Conservation (phyloP, 53 echinoderm and acorn worm genomes). For the Astropecten irregularis region DNA sequence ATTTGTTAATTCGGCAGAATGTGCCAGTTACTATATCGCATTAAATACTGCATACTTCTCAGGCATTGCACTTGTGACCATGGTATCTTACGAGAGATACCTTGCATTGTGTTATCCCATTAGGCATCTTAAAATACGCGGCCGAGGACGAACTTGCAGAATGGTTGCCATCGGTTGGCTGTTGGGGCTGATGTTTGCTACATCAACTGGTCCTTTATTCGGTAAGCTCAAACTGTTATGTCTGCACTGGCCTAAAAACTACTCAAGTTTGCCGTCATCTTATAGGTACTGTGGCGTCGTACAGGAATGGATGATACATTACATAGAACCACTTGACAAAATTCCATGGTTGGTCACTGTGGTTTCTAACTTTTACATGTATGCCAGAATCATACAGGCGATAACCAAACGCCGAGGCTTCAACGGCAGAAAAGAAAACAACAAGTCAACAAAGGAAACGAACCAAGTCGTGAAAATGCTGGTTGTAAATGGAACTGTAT, state of each 20-base stretch:
- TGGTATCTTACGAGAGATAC: constrained; percentile 76
- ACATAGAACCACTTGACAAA: constrained; percentile 36
- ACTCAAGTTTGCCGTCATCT: constrained; percentile 29
- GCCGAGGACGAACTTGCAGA: constrained; percentile 46
- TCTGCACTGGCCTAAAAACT: constrained; percentile 66
- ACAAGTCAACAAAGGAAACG: too few species aligned
- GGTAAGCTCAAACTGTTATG: not conserved
- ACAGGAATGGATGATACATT: not conserved
- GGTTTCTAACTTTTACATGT: constrained; percentile 58
- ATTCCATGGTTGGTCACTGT: constrained; percentile 72
- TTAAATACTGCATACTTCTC: constrained; percentile 61
- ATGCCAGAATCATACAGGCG: constrained; percentile 55
- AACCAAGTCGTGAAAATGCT: constrained; percentile 84
- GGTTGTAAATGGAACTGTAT: constrained; percentile 70
- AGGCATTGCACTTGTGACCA: constrained; percentile 64
- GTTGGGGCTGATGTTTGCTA: constrained; percentile 38
- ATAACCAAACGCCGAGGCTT: constrained; percentile 42
- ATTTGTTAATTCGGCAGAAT: constrained; percentile 32
- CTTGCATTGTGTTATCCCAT: constrained; percentile 73
- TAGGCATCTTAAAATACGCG: constrained; percentile 51
- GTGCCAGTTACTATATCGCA: constrained; percentile 38
- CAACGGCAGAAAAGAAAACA: constrained; percentile 7
- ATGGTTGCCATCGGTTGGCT: constrained; percentile 54
- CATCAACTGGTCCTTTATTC: not conserved
- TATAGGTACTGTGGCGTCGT: constrained; percentile 25